Evolutionary conservation across 2,113 vertebrate species (phyloP).

Genomic region (Balaenoptera acutorostrata): DNA sequence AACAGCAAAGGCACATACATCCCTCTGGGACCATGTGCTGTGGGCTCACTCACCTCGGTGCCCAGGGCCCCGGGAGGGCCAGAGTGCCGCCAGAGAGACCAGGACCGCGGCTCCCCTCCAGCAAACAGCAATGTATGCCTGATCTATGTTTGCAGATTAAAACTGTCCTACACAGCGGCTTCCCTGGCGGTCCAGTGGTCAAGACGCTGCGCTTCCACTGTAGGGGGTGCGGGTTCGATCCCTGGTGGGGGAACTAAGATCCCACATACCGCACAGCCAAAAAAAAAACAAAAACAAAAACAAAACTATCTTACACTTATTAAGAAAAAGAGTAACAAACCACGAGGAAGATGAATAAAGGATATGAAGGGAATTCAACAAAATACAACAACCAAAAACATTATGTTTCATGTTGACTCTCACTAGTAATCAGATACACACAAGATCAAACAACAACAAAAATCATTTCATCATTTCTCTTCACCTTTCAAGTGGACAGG

Average conservation of each 20-base stretch:
- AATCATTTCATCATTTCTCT: background rate
- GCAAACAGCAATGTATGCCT: rapidly evolving
- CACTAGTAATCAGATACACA: background rate
- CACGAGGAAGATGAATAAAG: background rate
- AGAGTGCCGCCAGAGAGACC: background rate
- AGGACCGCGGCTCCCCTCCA: rapidly evolving
- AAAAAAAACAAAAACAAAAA: background rate
- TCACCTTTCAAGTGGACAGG: rapidly evolving
- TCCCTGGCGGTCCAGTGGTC: no score
- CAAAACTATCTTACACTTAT: background rate
- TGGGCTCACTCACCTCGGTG: rapidly evolving
- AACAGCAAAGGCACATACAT: background rate
- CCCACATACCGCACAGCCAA: no score
- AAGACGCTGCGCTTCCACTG: no score
- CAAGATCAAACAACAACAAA: background rate
- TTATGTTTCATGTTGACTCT: background rate
- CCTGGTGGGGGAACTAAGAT: no score
- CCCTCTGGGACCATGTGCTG: rapidly evolving
- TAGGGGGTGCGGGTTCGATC: no score
- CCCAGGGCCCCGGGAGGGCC: no score
- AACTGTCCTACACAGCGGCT: background rate
- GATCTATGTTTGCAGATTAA: background rate
- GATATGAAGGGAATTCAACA: background rate
- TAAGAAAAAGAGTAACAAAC: background rate
- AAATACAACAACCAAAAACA: background rate